A percentile compares a stretch with the other conserved stretches of the same genome.
Conservation (phyloP, 2,113 vertebrate species). For the Excalfactoria chinensis region DNA sequence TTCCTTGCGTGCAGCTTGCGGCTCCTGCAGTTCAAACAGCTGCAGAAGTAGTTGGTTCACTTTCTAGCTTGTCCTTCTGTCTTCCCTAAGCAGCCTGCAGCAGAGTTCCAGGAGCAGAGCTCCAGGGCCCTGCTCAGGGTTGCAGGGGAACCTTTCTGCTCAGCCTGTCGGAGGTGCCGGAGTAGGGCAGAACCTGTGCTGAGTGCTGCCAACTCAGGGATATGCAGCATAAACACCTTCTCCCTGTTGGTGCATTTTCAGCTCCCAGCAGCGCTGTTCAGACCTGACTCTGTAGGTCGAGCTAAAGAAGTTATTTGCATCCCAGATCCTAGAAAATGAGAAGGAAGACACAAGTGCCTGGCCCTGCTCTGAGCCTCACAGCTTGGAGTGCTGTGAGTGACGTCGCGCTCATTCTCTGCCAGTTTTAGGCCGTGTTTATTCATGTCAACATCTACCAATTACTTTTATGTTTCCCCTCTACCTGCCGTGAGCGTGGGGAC, state of each 20-base stretch:
- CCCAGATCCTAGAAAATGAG: background rate
- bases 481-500: background rate
- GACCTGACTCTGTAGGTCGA: background rate
- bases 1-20: background rate
- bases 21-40: background rate
- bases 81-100: background rate
- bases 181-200: background rate
- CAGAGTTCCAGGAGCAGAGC: background rate
- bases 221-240: background rate
- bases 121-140: background rate
- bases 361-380: constrained; percentile 5
- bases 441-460: background rate
- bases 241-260: background rate
- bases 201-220: constrained; percentile 18
- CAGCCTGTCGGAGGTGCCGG: background rate
- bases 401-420: background rate
- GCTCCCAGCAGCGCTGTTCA: background rate
- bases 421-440: constrained; percentile 15
- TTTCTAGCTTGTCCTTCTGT: background rate
- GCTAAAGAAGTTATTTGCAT: background rate
- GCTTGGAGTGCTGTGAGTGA: constrained; percentile 17
- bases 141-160: background rate
- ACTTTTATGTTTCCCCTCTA: constrained; percentile 26
- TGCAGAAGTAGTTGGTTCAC: constrained; percentile 6
- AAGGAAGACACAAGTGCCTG: constrained; percentile 40